Base-by-base conservation (phyloP, 1,140 invertebrate genomes). In the Diplogasteroides magnus region DNA sequence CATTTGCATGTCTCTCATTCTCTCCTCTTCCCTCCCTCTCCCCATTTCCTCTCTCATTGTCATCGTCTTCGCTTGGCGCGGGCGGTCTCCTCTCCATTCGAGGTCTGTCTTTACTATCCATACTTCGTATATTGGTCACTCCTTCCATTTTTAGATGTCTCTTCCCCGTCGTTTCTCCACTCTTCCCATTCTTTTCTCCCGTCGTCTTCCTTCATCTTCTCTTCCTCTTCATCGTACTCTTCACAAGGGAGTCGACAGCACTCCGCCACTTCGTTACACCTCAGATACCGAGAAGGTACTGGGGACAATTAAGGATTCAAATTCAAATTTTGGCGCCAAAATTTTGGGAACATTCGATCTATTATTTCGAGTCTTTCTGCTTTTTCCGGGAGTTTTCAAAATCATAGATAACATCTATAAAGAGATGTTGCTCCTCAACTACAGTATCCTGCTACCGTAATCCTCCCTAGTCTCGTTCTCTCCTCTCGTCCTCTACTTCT, bases 151-250 rank as follows among this genome's bases (percentile, higher is more conserved):
- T 31, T 57, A 15, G 65, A 67, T 31, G 55, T 67, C 32, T 56
- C 32, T 67, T 55, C 57, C 65, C 64, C 31, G 19, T 23, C 32
- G 26, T 32, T 60, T 60, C 32, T 2, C 3, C 55, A 14, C 28
- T 64, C 23, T 48, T 64, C 63, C 48, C 63, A 64, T 14, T 48
- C 63, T 14, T 63, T n/a, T n/a, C n/a, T n/a, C n/a, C n/a, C n/a
- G n/a, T 25, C 62, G 23, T 29, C 19, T 32, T 31, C 26, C 32
- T n/a, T 29, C 29, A n/a, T 29, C 32, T 26, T 15, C 13, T 26
- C 27, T 23, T 48, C n/a, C 27, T 64, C 55, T 64, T 48, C 23
- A 19, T 55, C 28, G 63, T 31, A 48, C 31, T 48, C 32, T 64
- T 55, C 61, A 63, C 61, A 31, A 31, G 61, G 29, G 32, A 6